Evolutionary conservation across 1,140 invertebrate species (phyloP).

Genomic region (Maconellicoccus hirsutus): DNA sequence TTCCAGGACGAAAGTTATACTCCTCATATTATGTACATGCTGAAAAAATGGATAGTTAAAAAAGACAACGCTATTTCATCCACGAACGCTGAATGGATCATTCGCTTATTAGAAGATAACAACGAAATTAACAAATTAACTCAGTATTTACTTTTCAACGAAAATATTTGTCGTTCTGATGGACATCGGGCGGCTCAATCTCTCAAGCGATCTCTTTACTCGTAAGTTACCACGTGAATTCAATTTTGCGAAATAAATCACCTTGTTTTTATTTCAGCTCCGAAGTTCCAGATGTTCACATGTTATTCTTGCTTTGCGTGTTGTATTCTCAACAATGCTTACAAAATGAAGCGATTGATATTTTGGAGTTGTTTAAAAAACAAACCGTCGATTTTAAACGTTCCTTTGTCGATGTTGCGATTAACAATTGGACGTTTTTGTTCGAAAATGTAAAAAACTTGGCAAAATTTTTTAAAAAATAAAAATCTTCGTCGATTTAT

Average conservation of each 20-base stretch:
- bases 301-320: neutral
- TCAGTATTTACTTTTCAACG: neutral
- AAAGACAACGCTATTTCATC: neutral
- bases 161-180: neutral
- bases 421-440: neutral
- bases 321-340: neutral
- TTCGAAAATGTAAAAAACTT: conserved; percentile 12
- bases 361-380: neutral
- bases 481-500: too few species aligned
- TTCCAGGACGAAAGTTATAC: neutral
- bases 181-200: neutral
- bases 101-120: neutral
- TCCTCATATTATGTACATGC: neutral
- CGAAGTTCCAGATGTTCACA: neutral
- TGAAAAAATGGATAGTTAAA: conserved; percentile 12
- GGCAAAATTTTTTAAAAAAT: neutral
- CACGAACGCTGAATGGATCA: neutral
- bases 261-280: neutral
- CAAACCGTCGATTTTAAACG: neutral
- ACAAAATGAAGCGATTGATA: neutral
- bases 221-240: neutral
- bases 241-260: neutral
- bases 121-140: neutral
- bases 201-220: neutral
- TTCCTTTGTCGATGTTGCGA: neutral